A percentile compares a stretch with the other conserved stretches of the same genome.
phyloP scores from a whole-genome alignment of 1,140 invertebrate species.

The Dreissena polymorpha region DNA sequence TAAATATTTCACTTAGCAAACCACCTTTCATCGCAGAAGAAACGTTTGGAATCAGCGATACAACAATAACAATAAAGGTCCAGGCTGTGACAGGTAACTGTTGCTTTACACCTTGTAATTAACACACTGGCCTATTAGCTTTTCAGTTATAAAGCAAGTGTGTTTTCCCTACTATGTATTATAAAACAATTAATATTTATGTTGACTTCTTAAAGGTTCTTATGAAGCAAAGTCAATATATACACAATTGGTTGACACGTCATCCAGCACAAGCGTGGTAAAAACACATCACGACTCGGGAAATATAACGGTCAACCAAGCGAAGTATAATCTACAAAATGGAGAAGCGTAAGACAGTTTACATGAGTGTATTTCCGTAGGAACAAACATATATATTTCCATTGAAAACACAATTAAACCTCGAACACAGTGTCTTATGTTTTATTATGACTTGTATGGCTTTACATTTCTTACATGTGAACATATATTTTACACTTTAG shows the following conservation, averaged over 20 bases:
- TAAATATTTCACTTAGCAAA: background rate
- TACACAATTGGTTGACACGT: background rate
- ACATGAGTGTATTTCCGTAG: conserved; percentile 6
- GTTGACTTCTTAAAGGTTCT: conserved; percentile 9
- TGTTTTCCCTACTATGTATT: background rate
- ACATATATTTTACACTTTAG: background rate
- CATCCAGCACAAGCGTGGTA: background rate
- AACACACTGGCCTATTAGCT: background rate
- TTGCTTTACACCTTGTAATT: background rate
- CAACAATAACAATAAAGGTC: background rate
- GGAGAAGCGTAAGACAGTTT: conserved; percentile 24
- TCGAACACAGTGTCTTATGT: background rate
- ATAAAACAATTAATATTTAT: background rate
- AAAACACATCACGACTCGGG: background rate
- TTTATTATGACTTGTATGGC: conserved; percentile 23
- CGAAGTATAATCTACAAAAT: conserved; percentile 5
- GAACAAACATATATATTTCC: background rate
- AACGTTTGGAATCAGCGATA: conserved; percentile 29
- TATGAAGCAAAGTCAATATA: background rate
- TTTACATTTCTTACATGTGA: too few relatives aligned
- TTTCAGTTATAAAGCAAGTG: background rate
- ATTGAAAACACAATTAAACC: background rate
- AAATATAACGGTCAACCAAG: conserved; percentile 3
- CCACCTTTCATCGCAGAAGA: background rate
- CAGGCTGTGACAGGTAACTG: background rate